These are phyloP conservation scores for Cydia strobilella DNA, from an alignment of 1,140 invertebrate genomes.

Conservation along the genomic window DNA sequence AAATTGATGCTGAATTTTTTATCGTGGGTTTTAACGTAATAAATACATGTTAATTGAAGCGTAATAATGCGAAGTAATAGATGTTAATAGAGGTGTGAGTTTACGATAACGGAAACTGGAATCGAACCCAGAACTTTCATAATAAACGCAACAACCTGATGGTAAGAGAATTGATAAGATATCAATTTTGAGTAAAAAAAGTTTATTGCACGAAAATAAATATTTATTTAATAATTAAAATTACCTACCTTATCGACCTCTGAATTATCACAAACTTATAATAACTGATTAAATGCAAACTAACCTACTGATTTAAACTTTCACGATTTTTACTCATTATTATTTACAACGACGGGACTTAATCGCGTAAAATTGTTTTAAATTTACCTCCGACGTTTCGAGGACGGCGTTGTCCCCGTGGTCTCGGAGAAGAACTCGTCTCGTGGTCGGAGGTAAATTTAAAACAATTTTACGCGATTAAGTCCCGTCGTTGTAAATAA, in stretches of 20 bases:
- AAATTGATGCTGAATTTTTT: neutral
- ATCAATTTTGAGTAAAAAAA: too few relatives aligned
- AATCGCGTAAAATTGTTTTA: too few relatives aligned
- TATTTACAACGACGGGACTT: too few relatives aligned
- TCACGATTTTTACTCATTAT: too few relatives aligned
- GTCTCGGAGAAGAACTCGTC: too few relatives aligned
- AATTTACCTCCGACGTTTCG: too few relatives aligned
- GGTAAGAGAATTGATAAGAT: too few relatives aligned
- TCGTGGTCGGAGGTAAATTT: too few relatives aligned
- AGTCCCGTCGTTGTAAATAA: too few relatives aligned
- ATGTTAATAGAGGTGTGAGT: neutral
- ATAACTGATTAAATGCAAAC: neutral
- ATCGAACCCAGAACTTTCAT: neutral
- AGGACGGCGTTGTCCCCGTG: too few relatives aligned
- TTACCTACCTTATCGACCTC: constrained; percentile 1
- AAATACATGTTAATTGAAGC: neutral
- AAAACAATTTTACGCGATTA: too few relatives aligned
- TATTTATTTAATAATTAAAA: neutral
- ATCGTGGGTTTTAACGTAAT: neutral
- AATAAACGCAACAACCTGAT: too few relatives aligned
- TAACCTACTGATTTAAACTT: neutral
- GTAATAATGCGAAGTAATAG: neutral
- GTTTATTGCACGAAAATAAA: neutral
- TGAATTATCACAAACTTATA: neutral
- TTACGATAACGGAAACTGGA: neutral